phyloP scores from a whole-genome alignment of 2,113 vertebrate genomes.

The Paramormyrops kingsleyae region DNA sequence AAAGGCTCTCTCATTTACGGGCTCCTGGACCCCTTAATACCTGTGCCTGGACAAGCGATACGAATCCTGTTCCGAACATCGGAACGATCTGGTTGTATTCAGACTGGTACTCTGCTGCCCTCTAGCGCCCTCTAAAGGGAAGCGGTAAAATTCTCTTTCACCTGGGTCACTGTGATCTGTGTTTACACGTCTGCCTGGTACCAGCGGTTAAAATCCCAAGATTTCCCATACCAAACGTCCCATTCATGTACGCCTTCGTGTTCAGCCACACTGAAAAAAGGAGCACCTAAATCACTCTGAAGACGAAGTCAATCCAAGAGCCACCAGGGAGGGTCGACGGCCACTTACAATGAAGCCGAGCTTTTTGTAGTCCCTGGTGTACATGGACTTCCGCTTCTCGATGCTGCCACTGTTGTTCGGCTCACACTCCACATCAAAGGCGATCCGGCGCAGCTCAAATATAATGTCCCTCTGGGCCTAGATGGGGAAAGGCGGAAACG shows the following conservation, averaged over 20 bases:
- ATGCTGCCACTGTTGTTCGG: conserved; percentile 86
- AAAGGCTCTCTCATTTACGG: background rate
- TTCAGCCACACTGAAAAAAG: background rate
- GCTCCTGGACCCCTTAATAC: background rate
- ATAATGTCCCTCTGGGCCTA: conserved; percentile 97
- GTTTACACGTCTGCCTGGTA: background rate
- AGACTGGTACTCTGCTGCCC: conserved; percentile 3
- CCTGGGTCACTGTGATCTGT: background rate
- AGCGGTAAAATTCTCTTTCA: background rate
- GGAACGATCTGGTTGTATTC: background rate
- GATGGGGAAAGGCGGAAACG: background rate
- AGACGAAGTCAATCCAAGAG: background rate
- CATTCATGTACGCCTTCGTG: background rate
- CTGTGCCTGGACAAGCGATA: background rate
- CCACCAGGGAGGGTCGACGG: background rate
- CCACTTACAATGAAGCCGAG: conserved; percentile 94
- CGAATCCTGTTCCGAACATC: background rate
- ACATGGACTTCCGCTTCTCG: conserved; percentile 98
- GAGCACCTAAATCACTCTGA: background rate
- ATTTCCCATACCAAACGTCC: background rate
- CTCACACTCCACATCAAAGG: conserved; percentile 89
- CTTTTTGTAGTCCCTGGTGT: conserved; percentile 97
- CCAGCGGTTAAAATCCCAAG: background rate
- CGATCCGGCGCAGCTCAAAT: conserved; percentile 93
- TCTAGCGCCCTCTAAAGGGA: background rate